Conservation (phyloP, 2,797 vertebrate genomes). For the Aeoliscus strigatus region DNA sequence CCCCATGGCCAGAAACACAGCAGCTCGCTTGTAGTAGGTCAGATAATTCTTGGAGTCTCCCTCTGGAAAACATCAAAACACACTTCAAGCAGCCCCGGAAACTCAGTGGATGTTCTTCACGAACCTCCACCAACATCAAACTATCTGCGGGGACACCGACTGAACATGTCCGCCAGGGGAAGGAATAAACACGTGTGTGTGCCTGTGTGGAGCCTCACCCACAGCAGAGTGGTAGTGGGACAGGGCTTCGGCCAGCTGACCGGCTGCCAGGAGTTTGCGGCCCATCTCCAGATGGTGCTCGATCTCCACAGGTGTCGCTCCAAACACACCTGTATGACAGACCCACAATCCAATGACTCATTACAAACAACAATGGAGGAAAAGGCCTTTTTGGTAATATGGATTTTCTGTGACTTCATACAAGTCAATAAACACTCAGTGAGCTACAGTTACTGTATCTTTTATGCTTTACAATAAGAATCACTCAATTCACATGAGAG, state of each 20-base stretch:
- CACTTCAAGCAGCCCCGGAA: neutral
- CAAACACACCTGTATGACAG: slow-evolving; percentile 74
- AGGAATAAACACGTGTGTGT: neutral
- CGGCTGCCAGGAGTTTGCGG: slow-evolving; percentile 81
- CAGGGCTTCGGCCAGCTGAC: slow-evolving; percentile 82
- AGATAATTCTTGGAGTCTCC: slow-evolving; percentile 84
- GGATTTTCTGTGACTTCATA: too few relatives aligned
- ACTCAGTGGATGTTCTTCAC: too few relatives aligned
- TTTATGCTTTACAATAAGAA: too few relatives aligned
- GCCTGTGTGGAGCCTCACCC: slow-evolving; percentile 68
- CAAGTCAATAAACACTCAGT: too few relatives aligned
- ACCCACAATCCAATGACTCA: too few relatives aligned
- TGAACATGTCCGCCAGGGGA: slow-evolving; percentile 5
- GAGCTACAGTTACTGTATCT: too few relatives aligned
- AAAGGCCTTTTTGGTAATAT: too few relatives aligned
- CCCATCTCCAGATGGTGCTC: slow-evolving; percentile 87
- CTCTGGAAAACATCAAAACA: slow-evolving; percentile 58
- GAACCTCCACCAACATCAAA: too few relatives aligned
- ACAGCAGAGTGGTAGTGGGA: slow-evolving; percentile 86
- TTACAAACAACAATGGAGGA: too few relatives aligned
- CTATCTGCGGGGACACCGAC: neutral
- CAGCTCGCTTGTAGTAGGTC: slow-evolving; percentile 84
- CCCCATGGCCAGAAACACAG: slow-evolving; percentile 83
- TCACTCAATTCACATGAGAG: too few relatives aligned
- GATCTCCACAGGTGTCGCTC: slow-evolving; percentile 78